Percentiles rank a stretch among this genome's conserved stretches.
Evolutionary conservation across 2,113 vertebrate species (phyloP).

Genomic region (Cisticola juncidis): DNA sequence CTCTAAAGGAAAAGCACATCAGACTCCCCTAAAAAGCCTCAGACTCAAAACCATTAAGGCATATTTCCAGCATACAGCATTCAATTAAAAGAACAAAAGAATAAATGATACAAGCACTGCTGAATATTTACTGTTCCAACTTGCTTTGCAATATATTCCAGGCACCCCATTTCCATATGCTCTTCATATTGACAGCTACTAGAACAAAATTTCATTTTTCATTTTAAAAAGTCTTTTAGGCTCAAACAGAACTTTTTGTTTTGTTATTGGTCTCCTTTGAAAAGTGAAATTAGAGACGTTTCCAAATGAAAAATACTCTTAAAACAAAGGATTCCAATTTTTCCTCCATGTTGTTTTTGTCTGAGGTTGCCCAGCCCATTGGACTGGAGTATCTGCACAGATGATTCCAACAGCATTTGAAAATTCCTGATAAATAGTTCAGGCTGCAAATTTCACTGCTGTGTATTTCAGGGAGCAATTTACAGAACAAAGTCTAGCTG

Average conservation of each 20-base stretch:
- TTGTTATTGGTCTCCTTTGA: neutral
- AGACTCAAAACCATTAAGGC: neutral
- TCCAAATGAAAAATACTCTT: neutral
- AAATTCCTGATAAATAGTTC: neutral
- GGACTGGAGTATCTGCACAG: neutral
- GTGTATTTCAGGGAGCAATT: neutral
- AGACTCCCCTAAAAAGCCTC: neutral
- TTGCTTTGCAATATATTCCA: neutral
- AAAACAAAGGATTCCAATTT: neutral
- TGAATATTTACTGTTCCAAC: neutral
- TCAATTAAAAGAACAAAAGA: neutral
- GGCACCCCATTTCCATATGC: neutral
- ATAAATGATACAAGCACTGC: neutral
- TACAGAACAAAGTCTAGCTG: neutral
- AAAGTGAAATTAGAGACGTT: neutral
- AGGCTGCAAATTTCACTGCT: neutral
- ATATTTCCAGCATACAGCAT: neutral
- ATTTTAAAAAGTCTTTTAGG: neutral
- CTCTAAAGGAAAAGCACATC: neutral
- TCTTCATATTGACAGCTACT: neutral
- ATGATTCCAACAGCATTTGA: neutral
- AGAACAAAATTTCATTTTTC: neutral
- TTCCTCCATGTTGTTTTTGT: neutral
- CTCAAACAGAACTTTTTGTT: neutral
- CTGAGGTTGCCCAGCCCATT: neutral